Conservation (phyloP, 2,113 vertebrate species). For the Recurvirostra avosetta region DNA sequence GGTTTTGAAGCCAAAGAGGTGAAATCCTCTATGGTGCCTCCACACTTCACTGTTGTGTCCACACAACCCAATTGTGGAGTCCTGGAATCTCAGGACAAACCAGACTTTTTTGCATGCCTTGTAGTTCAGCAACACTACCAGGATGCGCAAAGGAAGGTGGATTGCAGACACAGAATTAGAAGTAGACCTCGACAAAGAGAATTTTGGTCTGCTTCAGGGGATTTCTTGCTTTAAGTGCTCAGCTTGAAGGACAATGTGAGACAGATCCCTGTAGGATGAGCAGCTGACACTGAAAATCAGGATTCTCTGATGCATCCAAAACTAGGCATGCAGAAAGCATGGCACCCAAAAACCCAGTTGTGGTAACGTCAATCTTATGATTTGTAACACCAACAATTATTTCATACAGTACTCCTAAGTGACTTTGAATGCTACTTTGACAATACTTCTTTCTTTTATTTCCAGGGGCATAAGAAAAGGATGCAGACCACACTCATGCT, state of each 20-base stretch:
- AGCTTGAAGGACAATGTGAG: neutral
- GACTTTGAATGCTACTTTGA: neutral
- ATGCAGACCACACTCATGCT: neutral
- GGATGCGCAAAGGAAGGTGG: neutral
- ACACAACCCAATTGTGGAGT: neutral
- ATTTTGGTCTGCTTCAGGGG: neutral
- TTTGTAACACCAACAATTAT: neutral
- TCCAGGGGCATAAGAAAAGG: neutral
- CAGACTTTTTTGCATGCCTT: accelerated
- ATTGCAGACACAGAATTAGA: neutral
- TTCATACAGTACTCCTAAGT: neutral
- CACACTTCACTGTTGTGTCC: neutral
- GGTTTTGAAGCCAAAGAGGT: neutral
- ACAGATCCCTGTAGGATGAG: neutral
- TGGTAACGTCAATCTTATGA: neutral
- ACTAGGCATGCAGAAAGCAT: neutral
- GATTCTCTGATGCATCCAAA: neutral
- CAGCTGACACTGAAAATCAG: neutral
- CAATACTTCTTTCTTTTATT: neutral
- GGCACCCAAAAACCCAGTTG: neutral
- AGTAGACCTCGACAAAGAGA: neutral
- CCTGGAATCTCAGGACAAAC: neutral
- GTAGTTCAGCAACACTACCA: accelerated
- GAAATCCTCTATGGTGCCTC: neutral
- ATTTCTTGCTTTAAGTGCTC: neutral